A percentile compares a stretch with the other conserved stretches of the same genome.
Conservation (phyloP, 2,797 vertebrate genomes). For the Enteromius fasciolatus region DNA sequence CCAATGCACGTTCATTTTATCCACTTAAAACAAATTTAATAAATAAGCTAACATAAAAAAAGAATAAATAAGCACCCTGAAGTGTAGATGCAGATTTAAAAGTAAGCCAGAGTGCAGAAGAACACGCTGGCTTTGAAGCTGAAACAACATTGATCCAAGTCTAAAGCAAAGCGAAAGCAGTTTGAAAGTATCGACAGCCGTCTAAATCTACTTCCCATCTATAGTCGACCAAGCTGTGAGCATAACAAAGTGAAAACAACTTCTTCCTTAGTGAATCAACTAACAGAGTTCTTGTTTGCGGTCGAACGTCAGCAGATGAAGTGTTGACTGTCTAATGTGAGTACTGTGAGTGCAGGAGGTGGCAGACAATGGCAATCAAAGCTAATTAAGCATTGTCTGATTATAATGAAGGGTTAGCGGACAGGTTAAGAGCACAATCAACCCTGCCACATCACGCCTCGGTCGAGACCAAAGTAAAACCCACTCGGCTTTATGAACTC, state of each 20-base stretch:
- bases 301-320: conserved; percentile 33
- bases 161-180: conserved; percentile 33
- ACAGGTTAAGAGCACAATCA: conserved; percentile 73
- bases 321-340: conserved; percentile 50
- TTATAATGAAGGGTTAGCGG: conserved; percentile 74
- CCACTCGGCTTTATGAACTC: conserved; percentile 61
- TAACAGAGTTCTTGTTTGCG: conserved; percentile 9
- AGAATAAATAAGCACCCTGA: neutral
- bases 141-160: conserved; percentile 46
- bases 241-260: conserved; percentile 22
- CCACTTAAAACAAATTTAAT: neutral
- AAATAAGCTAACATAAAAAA: neutral
- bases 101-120: conserved; percentile 24
- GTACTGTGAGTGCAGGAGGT: conserved; percentile 3
- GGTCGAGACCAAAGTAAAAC: conserved; percentile 57
- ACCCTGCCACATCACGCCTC: conserved; percentile 60
- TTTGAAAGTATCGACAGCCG: conserved; percentile 31
- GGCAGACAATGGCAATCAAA: conserved; percentile 73
- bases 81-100: conserved; percentile 28
- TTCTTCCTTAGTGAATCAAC: conserved; percentile 2
- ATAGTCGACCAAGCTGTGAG: conserved; percentile 38
- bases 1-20: neutral
- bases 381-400: conserved; percentile 72
- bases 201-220: conserved; percentile 39
- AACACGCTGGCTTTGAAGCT: conserved; percentile 39